Conservation (phyloP, 2,888 invertebrate genomes). For the Drosophila tripunctata region DNA sequence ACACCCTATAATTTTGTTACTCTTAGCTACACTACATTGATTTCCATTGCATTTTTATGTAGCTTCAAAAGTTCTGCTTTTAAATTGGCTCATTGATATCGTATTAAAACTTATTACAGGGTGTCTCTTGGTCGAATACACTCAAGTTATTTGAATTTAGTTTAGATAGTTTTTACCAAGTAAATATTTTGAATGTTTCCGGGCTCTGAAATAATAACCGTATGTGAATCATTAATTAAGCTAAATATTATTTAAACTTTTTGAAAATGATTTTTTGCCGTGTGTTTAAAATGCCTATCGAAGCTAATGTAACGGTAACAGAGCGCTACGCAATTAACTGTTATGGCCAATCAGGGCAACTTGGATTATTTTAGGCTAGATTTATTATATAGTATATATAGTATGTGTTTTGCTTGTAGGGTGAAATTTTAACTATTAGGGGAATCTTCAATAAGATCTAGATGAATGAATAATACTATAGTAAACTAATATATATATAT, state of each 20-base stretch:
- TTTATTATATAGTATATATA: too few species aligned
- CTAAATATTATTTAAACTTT: background rate
- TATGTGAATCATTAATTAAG: constrained; percentile 14
- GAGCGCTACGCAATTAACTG: constrained; percentile 8
- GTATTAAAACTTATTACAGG: background rate
- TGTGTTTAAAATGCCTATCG: background rate
- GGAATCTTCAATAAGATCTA: too few species aligned
- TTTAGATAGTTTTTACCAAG: background rate
- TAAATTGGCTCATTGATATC: too few species aligned
- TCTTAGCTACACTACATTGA: too few species aligned
- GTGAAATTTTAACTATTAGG: too few species aligned
- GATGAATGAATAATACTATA: too few species aligned
- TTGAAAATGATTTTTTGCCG: background rate
- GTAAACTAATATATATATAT: too few species aligned
- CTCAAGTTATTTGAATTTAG: background rate
- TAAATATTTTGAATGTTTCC: background rate
- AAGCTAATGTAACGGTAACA: background rate
- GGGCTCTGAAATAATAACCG: background rate
- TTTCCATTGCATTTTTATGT: too few species aligned
- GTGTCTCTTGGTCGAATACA: background rate
- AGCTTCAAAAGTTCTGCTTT: too few species aligned
- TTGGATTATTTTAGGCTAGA: background rate
- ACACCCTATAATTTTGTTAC: too few species aligned
- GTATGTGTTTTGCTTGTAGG: too few species aligned
- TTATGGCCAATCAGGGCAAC: constrained; percentile 4